Percentiles rank a stretch among this genome's conserved stretches.
Conservation (phyloP, 1,140 invertebrate genomes). For the Hydropsyche tenuis region DNA sequence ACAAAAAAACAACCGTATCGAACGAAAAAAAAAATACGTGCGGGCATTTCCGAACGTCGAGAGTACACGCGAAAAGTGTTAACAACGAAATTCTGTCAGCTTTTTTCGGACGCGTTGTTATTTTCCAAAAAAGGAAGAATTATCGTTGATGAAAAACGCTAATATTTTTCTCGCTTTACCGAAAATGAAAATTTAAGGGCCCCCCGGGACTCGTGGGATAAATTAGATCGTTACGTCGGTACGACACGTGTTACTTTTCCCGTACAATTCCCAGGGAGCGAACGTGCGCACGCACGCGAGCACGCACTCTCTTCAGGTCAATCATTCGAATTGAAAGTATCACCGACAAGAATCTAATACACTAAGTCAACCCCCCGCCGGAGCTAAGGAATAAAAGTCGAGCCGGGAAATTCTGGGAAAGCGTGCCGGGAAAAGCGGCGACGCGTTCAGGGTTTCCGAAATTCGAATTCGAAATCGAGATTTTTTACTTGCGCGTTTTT, state of each 20-base stretch:
- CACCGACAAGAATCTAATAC: background rate
- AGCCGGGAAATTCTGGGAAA: background rate
- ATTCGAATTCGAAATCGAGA: too few relatives aligned
- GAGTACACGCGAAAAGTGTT: too few relatives aligned
- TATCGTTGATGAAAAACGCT: background rate
- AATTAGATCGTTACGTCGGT: conserved; percentile 20
- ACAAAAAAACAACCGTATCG: too few relatives aligned
- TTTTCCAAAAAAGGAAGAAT: too few relatives aligned
- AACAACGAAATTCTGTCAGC: too few relatives aligned
- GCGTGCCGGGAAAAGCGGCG: background rate
- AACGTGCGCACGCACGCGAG: background rate
- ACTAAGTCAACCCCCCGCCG: background rate
- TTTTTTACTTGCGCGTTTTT: too few relatives aligned
- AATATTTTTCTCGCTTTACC: conserved; percentile 8
- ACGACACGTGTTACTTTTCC: conserved; percentile 9
- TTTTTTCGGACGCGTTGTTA: too few relatives aligned
- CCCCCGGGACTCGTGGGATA: background rate
- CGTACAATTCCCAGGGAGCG: background rate
- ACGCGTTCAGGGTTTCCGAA: background rate
- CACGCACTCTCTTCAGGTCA: conserved; percentile 6
- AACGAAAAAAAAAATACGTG: too few relatives aligned
- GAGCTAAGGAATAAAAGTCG: background rate
- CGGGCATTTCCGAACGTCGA: too few relatives aligned
- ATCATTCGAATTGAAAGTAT: conserved; percentile 33
- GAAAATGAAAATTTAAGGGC: conserved; percentile 18